These are phyloP conservation scores for Elaeidobius kamerunicus DNA, from an alignment of 2,888 invertebrate genomes.

Conservation along the genomic window DNA sequence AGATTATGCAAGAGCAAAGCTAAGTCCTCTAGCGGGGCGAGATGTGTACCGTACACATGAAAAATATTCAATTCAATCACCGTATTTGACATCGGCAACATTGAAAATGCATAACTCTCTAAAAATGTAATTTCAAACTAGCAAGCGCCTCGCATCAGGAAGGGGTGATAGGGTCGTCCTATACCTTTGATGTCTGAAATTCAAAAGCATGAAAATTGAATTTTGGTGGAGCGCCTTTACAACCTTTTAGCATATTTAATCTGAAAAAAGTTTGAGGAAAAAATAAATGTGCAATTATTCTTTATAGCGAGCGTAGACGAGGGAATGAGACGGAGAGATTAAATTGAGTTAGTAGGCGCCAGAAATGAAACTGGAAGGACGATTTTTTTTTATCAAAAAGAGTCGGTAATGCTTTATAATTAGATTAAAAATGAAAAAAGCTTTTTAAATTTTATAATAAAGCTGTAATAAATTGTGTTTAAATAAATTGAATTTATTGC, in stretches of 20 bases:
- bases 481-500: too few species aligned
- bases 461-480: too few species aligned
- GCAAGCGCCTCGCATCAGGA: slow-evolving; percentile 27
- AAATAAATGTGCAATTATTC: slow-evolving; percentile 44
- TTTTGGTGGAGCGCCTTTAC: slow-evolving; percentile 44
- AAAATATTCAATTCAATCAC: slow-evolving; percentile 39
- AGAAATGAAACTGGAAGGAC: slow-evolving; percentile 24
- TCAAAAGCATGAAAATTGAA: slow-evolving; percentile 45
- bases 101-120: slow-evolving; percentile 41
- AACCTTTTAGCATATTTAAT: slow-evolving; percentile 46
- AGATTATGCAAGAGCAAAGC: slow-evolving; percentile 3
- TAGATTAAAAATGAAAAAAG: too few species aligned
- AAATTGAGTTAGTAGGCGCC: slow-evolving; percentile 38
- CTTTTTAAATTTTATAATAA: too few species aligned
- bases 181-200: slow-evolving; percentile 45
- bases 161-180: slow-evolving; percentile 42
- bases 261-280: slow-evolving; percentile 42
- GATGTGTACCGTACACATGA: slow-evolving; percentile 10
- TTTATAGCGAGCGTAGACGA: slow-evolving; percentile 33
- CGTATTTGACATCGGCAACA: slow-evolving; percentile 37
- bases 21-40: slow-evolving; percentile 4
- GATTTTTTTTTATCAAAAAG: slow-evolving; percentile 16
- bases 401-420: slow-evolving; percentile 7
- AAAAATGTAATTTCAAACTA: slow-evolving; percentile 39
- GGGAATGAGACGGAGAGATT: slow-evolving; percentile 34